Evolutionary conservation across 2,888 invertebrate species (phyloP).

Genomic region (Mesorhabditis sp.): DNA sequence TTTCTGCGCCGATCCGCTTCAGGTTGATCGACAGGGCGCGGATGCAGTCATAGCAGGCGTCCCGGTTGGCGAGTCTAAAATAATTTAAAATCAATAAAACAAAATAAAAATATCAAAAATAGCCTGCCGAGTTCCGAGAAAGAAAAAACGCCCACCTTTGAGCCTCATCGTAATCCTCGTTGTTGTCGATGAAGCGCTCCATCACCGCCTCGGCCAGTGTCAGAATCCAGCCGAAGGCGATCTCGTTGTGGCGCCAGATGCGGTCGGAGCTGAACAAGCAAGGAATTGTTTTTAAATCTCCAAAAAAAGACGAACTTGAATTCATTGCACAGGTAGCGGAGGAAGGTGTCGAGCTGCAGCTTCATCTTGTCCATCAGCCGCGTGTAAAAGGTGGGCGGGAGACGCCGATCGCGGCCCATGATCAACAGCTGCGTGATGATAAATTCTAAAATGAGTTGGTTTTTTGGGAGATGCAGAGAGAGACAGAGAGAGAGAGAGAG

Average conservation of each 20-base stretch:
- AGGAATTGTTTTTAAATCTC: constrained; percentile 2
- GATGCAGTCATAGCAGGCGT: no score
- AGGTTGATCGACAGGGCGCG: no score
- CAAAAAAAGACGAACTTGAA: constrained; percentile 26
- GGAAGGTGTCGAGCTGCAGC: constrained; percentile 25
- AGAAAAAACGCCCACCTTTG: no score
- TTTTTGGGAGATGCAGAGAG: not conserved
- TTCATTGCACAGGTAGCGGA: constrained; percentile 32
- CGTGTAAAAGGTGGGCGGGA: constrained; percentile 23
- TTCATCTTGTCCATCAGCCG: constrained; percentile 27
- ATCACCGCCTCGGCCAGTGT: constrained; percentile 18
- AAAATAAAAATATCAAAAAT: no score
- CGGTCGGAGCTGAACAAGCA: constrained; percentile 20
- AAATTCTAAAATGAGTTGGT: constrained; percentile 24
- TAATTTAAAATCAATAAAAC: no score
- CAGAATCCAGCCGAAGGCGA: constrained; percentile 34
- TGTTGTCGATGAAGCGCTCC: constrained; percentile 9
- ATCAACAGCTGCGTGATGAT: constrained; percentile 39
- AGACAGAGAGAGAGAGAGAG: not conserved
- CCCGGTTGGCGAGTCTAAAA: no score
- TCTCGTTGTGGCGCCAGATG: constrained; percentile 38
- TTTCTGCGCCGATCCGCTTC: no score
- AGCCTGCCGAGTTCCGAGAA: no score
- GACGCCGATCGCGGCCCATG: constrained; percentile 23
- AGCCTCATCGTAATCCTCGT: no score